Conservation (phyloP, 2,797 vertebrate genomes). For the Tokudaia tokunoshimensis region DNA sequence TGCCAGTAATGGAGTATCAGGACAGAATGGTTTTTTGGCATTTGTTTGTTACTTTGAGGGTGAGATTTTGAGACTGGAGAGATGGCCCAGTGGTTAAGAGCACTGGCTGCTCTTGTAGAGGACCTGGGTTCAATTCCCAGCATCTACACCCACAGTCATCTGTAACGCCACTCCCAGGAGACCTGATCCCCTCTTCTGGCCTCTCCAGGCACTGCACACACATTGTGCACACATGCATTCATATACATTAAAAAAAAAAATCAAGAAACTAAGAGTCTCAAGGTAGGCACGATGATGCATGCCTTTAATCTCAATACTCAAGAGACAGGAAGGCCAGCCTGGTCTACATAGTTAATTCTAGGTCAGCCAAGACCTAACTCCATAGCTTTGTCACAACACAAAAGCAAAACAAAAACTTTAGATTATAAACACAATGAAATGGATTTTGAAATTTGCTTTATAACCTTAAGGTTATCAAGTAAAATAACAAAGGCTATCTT, state of each 20-base stretch:
- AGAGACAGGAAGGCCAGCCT: background rate
- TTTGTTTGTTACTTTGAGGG: background rate
- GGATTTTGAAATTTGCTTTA: constrained; percentile 25
- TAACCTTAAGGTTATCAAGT: background rate
- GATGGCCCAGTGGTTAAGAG: background rate
- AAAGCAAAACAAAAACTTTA: constrained; percentile 2
- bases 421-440: background rate
- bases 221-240: background rate
- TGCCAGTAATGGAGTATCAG: background rate
- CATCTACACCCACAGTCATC: background rate
- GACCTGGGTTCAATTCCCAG: background rate
- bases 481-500: background rate
- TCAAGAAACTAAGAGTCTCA: background rate
- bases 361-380: background rate
- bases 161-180: background rate
- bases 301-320: background rate
- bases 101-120: background rate
- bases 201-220: background rate
- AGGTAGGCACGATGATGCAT: background rate
- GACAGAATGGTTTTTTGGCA: background rate
- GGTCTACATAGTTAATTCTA: background rate
- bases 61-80: background rate
- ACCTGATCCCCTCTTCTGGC: background rate
- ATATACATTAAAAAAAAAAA: background rate
- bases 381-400: background rate